phyloP scores from a whole-genome alignment of 2,888 invertebrate species.

The Pyrocoelia pectoralis region DNA sequence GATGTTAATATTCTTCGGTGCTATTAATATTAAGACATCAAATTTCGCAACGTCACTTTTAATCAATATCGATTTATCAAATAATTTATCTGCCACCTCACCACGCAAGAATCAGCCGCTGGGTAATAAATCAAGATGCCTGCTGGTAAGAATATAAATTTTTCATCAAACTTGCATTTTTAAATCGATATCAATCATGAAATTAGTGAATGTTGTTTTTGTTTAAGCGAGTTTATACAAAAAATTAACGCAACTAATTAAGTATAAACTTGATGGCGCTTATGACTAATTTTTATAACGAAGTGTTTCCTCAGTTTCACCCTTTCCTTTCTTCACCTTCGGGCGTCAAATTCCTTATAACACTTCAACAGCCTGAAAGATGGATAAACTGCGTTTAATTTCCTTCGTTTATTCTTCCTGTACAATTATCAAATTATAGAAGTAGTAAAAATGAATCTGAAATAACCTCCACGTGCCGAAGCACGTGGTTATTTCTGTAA shows the following conservation, averaged over 20 bases:
- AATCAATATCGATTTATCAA: no score
- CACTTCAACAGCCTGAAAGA: neutral
- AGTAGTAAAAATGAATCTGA: conserved; percentile 25
- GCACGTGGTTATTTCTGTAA: conserved; percentile 47
- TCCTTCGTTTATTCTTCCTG: neutral
- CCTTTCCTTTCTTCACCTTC: neutral
- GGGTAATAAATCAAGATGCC: neutral
- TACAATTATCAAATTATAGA: conserved; percentile 9
- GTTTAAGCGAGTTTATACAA: neutral
- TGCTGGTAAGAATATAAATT: neutral
- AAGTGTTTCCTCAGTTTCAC: no score
- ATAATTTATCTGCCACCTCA: no score
- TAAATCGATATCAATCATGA: neutral
- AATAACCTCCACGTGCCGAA: conserved; percentile 46
- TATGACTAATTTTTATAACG: neutral
- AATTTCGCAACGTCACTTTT: no score
- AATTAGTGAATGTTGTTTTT: neutral
- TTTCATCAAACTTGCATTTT: neutral
- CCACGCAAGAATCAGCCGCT: neutral
- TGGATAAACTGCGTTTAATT: neutral
- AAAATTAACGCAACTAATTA: neutral
- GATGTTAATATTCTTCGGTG: no score
- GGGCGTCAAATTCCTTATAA: neutral
- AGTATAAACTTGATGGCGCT: neutral
- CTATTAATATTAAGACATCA: no score